Base-by-base conservation (phyloP, 2,113 vertebrate genomes). In the Ancistrus triradiatus region DNA sequence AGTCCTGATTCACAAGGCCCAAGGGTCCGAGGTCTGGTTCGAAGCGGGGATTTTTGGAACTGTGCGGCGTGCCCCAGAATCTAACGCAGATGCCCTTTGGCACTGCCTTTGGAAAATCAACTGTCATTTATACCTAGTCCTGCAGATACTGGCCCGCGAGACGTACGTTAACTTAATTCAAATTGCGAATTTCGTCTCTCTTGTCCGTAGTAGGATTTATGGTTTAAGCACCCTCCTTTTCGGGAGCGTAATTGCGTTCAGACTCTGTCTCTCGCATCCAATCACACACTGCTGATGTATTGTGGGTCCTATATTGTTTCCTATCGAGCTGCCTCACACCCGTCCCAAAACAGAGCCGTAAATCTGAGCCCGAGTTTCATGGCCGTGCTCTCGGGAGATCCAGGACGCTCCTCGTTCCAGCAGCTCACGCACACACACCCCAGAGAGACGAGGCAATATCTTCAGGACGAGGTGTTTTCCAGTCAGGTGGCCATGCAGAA, bases 401-500 rank as follows among this genome's bases (percentile, higher is more conserved):
- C 15, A 55, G 37, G 37, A 43, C n/a, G 31, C 28, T 21, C 35
- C 56, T 40, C 28, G 25, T 69, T 63, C 27, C 51, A n/a, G 15
- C 37, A n/a, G n/a, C n/a, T n/a, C n/a, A n/a, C n/a, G n/a, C n/a
- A 33, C 52, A 48, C 31, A 13, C 24, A 59, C 67, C 58, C 57
- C 19, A 31, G 56, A 10, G 64, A 52, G 28, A 63, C 33, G n/a
- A 31, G 46, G 27, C 28, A 42, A 65, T 63, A 58, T 62, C 48
- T 53, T 53, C 40, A 61, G 24, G 6, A 50, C 21, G 28, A 6
- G 21, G 31, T 59, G 25, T 44, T 60, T 57, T 57, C 57, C 57
- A 60, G 42, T 15, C 49, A 48, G 43, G 21, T 35, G 46, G 57
- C 40, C 50, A 50, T 61, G 72, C 67, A 19, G 50, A 59, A 70